Evolutionary conservation across 2,797 vertebrate genomes (phyloP).

Genomic region (Oryzias sinensis): DNA sequence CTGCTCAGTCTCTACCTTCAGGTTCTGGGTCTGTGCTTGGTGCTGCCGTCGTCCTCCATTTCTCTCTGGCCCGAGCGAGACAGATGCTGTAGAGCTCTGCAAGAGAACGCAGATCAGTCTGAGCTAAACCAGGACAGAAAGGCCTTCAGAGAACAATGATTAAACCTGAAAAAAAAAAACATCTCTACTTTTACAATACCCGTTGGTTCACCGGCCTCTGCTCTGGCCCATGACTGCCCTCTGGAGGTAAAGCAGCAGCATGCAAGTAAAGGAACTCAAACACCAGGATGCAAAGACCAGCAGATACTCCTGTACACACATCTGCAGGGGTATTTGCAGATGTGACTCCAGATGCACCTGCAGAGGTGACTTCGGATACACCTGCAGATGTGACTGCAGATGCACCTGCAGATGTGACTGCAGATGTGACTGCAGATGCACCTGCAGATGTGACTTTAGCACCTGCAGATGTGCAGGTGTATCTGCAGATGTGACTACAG

Average conservation of each 20-base stretch:
- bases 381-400: too few species aligned
- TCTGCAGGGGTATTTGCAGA: too few species aligned
- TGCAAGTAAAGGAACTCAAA: background rate
- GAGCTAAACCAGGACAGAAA: background rate
- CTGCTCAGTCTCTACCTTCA: slow-evolving; percentile 76
- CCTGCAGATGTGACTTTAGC: too few species aligned
- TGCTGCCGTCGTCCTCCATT: slow-evolving; percentile 81
- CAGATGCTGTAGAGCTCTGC: slow-evolving; percentile 93
- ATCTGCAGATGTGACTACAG: too few species aligned
- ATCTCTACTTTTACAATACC: background rate
- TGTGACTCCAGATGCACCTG: too few species aligned
- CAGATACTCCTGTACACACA: too few species aligned
- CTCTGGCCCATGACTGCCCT: slow-evolving; percentile 32
- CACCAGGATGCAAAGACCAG: too few species aligned
- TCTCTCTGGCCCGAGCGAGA: slow-evolving; percentile 88
- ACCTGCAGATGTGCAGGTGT: too few species aligned
- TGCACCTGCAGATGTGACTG: too few species aligned
- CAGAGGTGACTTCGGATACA: too few species aligned
- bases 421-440: too few species aligned
- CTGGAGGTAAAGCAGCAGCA: slow-evolving; percentile 31
- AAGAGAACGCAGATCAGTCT: slow-evolving; percentile 25
- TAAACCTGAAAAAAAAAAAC: slow-evolving; percentile 9
- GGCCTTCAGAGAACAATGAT: background rate
- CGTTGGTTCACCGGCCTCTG: background rate
- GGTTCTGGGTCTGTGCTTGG: slow-evolving; percentile 73